Base-by-base conservation (phyloP, 2,113 vertebrate genomes). In the Oryzias curvinotus region DNA sequence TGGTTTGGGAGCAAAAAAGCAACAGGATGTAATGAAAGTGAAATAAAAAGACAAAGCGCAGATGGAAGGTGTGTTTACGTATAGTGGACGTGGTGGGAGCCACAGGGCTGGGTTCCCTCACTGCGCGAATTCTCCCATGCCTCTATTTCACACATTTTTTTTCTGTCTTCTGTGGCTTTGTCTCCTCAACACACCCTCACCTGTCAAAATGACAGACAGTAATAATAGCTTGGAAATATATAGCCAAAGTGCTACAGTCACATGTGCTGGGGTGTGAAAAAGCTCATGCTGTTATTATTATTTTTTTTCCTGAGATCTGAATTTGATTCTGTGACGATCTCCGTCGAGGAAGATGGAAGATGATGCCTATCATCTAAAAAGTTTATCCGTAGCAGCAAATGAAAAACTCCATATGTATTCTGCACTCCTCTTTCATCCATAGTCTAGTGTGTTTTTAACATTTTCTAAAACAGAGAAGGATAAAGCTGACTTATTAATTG, bases 161-260 rank as follows among this genome's bases (percentile, higher is more conserved):
- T 43, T 46, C 30, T 62, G 50, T 62, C 51, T 62, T 70, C 82
- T 74, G 52, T 58, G 70, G 51, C 78, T 77, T 73, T 65, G 1
- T 78, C 75, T 65, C 50, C 60, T 52, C 71, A 54, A 52, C 65
- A 72, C 66, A 78, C 70, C 68, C 67, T 77, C 79, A 84, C 77
- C 80, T 85, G 85, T 82, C 88, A 87, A 70, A 49, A 60, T 79
- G 85, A 78, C 51, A 63, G 74, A 55, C 78, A 57, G 70, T 61
- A 83, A 85, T 83, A 75, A 82, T 82, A 75, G 72, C 73, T 67
- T 26, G 46, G 62, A 72, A 65, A 77, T 77, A 78, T 85, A 87
- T 82, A 85, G 83, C 60, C 69, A 76, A 70, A 82, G 78, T 87
- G 87, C 62, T 62, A 65, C 68, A 82, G 78, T 89, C 68, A 69